A percentile compares a stretch with the other conserved stretches of the same genome.
phyloP scores from a whole-genome alignment of 2,797 vertebrate genomes.

The Euphonia xanthogaster region DNA sequence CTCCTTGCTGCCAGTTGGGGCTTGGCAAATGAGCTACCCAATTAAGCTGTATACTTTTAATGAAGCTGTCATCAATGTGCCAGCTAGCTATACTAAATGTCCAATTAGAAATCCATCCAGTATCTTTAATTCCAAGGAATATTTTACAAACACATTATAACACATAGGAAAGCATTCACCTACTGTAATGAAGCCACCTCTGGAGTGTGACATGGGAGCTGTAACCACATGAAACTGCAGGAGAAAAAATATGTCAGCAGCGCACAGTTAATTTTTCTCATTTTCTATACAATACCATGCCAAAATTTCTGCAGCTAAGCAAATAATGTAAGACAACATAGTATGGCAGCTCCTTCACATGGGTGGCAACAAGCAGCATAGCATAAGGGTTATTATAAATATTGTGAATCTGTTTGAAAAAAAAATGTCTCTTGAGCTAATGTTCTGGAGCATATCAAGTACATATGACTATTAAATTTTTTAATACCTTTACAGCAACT shows the following conservation, averaged over 20 bases:
- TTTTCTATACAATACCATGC: not conserved
- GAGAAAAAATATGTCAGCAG: not conserved
- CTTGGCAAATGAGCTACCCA: not conserved
- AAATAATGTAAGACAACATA: not conserved
- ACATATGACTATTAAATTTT: not conserved
- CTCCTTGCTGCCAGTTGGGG: not conserved
- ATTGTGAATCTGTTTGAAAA: not conserved
- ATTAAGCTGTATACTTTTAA: not conserved
- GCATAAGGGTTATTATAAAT: constrained; percentile 22
- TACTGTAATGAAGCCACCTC: not conserved
- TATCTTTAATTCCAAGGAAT: not conserved
- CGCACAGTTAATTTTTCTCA: not conserved
- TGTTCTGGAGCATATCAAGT: not conserved
- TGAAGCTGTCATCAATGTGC: not conserved
- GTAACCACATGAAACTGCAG: not conserved
- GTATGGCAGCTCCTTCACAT: not conserved
- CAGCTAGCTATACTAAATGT: not conserved
- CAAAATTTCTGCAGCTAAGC: not conserved
- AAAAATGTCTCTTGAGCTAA: not conserved
- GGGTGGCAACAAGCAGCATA: not conserved
- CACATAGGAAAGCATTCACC: not conserved
- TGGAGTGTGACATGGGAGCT: not conserved
- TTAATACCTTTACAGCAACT: not conserved
- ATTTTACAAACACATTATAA: not conserved
- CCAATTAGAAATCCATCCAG: not conserved